Percentiles rank a stretch among this genome's conserved stretches.
Conservation (phyloP, 2,888 invertebrate species). For the Micoletzkya japonica region DNA sequence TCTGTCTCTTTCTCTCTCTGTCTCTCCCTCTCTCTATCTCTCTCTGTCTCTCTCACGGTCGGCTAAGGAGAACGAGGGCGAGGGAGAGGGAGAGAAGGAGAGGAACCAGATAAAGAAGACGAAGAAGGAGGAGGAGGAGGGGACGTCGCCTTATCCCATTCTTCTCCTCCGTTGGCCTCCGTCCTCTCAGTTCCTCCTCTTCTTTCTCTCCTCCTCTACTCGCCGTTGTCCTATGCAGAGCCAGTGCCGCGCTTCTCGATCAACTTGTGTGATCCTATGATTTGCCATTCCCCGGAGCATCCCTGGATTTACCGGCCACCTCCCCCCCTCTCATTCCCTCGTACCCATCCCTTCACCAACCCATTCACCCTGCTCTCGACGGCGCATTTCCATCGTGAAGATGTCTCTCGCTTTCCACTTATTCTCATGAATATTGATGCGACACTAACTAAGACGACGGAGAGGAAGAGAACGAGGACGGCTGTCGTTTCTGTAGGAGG, state of each 20-base stretch:
- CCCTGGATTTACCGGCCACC: not conserved
- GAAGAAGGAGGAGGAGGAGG: not conserved
- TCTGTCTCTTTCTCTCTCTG: not conserved
- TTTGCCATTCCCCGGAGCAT: not conserved
- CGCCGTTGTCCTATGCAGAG: no score
- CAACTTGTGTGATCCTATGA: not conserved
- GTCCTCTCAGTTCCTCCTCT: conserved; percentile 1
- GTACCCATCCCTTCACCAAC: no score
- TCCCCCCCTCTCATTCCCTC: no score
- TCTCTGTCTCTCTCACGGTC: not conserved
- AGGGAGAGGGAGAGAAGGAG: no score
- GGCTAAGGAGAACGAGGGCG: no score
- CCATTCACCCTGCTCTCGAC: no score
- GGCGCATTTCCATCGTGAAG: no score
- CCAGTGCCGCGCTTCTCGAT: no score
- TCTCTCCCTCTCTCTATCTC: not conserved
- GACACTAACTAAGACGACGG: not conserved
- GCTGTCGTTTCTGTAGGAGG: not conserved
- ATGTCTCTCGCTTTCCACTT: no score
- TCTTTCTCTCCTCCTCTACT: no score
- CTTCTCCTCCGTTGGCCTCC: not conserved
- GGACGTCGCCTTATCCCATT: not conserved
- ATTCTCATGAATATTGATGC: no score
- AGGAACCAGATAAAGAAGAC: no score
- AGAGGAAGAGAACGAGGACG: not conserved